Evolutionary conservation across 2,113 vertebrate genomes (phyloP), one percentile per base, ranked within the genome.

Genomic region (Macrotus californicus): DNA sequence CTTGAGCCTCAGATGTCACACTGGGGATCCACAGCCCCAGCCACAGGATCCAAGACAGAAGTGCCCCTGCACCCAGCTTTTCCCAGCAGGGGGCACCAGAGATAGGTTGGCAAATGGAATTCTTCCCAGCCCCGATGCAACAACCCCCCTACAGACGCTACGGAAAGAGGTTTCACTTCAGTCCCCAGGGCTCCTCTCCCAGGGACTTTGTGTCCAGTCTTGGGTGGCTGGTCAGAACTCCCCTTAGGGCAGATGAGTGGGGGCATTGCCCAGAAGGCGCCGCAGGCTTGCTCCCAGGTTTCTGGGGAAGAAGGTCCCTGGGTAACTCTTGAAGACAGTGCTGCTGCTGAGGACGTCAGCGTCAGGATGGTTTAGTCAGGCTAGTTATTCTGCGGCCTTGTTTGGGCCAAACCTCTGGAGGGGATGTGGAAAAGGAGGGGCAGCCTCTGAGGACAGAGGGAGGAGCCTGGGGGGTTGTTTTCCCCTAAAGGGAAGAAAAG

Each of bases 11-110:
- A 70, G 67, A 73, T 52, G 50, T 87, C 66, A 34, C 43, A n/a
- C 43, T 77, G 39, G 66, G 87, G 87, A 77, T 19, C 41, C 29
- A n/a, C 16, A 41, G 39, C 34, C 31, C 7, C 0, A 80, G 86
- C 59, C 89, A 18, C 90, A 43, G 18, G 39, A 77, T 56, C 91
- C 43, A 1, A 21, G 52, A 86, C n/a, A 36, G 64, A 61, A 43
- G 43, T 3, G 41, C 50, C 34, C 29, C 54, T 36, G 81, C 83
- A 19, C 50, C 93, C 48, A 75, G 79, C 46, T 88, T 90, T 92
- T 54, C 12, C 7, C 97, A 97, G 96, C 11, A 2, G 93, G 41
- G 93, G 96, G 79, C 93, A 66, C 52, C 61, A 95, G 77, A 95
- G 94, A n/a, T 4, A 46, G 46, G 80, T 4, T 15, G 80, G 90